These are phyloP conservation scores for Leucania comma DNA, from an alignment of 2,888 invertebrate genomes.

Conservation along the genomic window DNA sequence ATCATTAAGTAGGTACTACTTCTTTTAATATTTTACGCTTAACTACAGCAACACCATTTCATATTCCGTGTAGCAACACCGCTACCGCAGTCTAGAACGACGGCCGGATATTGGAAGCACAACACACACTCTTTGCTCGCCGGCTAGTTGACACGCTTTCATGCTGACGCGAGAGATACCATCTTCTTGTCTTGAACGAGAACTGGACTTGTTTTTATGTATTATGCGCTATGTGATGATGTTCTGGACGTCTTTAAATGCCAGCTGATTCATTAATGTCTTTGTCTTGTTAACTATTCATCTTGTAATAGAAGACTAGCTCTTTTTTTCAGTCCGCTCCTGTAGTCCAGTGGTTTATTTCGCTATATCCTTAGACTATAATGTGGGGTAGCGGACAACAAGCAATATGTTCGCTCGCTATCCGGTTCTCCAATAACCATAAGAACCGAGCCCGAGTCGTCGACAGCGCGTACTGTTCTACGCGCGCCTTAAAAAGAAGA, in stretches of 20 bases:
- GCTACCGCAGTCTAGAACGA: conserved; percentile 34
- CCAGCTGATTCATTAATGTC: background rate
- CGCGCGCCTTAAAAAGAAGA: too few species aligned
- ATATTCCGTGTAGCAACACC: conserved; percentile 37
- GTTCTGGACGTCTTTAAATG: conserved; percentile 7
- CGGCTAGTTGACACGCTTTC: conserved; percentile 54
- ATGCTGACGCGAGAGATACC: conserved; percentile 43
- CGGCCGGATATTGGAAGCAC: conserved; percentile 64
- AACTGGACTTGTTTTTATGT: conserved; percentile 21
- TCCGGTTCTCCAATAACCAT: too few species aligned
- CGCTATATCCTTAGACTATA: too few species aligned
- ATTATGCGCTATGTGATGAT: conserved; percentile 2
- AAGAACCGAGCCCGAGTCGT: too few species aligned
- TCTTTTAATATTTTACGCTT: conserved; percentile 6
- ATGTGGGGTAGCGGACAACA: too few species aligned
- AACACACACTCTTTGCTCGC: conserved; percentile 61
- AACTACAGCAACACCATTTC: conserved; percentile 39
- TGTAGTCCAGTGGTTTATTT: too few species aligned
- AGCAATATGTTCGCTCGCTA: too few species aligned
- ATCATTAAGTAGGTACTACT: too few species aligned
- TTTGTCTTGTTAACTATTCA: background rate
- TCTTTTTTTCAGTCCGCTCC: background rate
- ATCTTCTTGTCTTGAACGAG: conserved; percentile 48
- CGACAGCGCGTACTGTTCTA: too few species aligned
- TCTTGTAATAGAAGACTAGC: background rate